Evolutionary conservation across 2,888 invertebrate species (phyloP).

Genomic region (Galeopsomyia nigrocyanea): DNA sequence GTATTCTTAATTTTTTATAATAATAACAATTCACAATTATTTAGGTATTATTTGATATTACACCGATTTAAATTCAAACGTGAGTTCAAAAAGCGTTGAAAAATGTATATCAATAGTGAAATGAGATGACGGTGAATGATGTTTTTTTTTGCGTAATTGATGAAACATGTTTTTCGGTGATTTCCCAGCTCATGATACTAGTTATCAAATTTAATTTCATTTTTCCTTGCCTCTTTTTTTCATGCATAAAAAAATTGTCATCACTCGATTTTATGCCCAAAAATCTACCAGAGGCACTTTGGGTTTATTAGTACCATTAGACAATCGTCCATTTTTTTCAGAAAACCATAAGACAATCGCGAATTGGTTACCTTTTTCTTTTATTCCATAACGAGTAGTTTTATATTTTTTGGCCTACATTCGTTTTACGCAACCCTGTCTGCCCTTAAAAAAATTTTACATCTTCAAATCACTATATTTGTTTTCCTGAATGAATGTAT

Average conservation of each 20-base stretch:
- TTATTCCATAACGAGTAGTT: constrained; percentile 18
- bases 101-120: too few relatives aligned
- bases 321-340: constrained; percentile 41
- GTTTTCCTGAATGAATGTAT: too few relatives aligned
- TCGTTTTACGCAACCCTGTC: constrained; percentile 44
- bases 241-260: constrained; percentile 50
- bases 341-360: constrained; percentile 39
- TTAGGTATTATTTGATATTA: too few relatives aligned
- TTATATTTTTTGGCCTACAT: constrained; percentile 14
- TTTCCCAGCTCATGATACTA: too few relatives aligned
- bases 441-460: constrained; percentile 27
- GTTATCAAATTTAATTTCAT: constrained; percentile 7
- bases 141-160: too few relatives aligned
- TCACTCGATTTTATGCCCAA: constrained; percentile 69
- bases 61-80: too few relatives aligned
- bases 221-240: constrained; percentile 8
- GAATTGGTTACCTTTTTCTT: constrained; percentile 50
- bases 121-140: too few relatives aligned
- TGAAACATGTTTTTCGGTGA: too few relatives aligned
- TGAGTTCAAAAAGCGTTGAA: too few relatives aligned
- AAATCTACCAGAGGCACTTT: constrained; percentile 69
- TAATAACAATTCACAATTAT: too few relatives aligned
- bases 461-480: too few relatives aligned
- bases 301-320: constrained; percentile 69
- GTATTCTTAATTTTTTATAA: too few relatives aligned